Evolutionary conservation across 2,797 vertebrate genomes (phyloP), one percentile per base, ranked within the genome.

Genomic region (Oreochromis grahami): DNA sequence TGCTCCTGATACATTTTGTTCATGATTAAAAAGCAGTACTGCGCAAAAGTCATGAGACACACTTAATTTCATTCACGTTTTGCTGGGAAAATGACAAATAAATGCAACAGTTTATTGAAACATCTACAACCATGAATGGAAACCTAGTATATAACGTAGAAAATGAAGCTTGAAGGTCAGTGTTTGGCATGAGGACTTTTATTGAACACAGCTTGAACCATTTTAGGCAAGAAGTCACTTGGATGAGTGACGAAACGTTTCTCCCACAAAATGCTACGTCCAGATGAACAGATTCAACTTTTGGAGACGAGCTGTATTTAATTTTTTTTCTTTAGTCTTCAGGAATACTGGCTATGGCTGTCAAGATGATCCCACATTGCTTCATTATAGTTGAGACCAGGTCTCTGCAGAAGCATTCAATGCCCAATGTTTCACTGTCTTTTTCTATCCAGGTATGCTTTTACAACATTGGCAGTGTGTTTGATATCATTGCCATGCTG

Each of bases 61-160:
- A n/a, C 58, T 36, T 36, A 4, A 5, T 5, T 63, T 63, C 32
- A 6, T n/a, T 36, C 6, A n/a, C 0, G 1, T 5, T 36, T 36
- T 63, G 17, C 17, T 36, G 17, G 32, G 3, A 1, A 60, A 63
- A 63, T 63, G 17, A 34, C 32, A 36, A 63, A 63, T n/a, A 19
- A 34, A 34, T 36, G 29, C 17, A 63, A 19, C 58, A 19, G 3
- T 63, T 63, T 5, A 36, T 36, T 6, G 4, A 63, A 63, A 63
- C 17, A 0, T 63, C 29, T 34, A 7, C 17, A 19, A 63, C 36
- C 17, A 60, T 34, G 1, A 34, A 4, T 19, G 56, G 15, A 60
- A 60, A 60, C 19, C 34, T 0, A 26, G 38, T 13, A 14, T 14
- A 43, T 43, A 43, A 6, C 1, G 1, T 15, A 55, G 26, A 8